Conservation (phyloP, 1,140 invertebrate genomes). For the Helicoverpa zea region DNA sequence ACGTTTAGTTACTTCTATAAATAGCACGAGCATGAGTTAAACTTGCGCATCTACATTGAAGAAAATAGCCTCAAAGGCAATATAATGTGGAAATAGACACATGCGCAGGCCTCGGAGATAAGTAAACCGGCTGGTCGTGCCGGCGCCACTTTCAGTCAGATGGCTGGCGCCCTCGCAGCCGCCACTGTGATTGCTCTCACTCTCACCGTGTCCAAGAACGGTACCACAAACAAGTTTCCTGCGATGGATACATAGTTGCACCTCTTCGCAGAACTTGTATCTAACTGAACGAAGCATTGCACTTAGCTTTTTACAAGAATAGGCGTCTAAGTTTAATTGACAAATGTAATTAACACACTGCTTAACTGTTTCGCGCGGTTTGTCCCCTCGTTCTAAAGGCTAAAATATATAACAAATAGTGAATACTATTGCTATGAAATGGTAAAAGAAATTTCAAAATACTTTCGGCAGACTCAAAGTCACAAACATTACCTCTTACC, state of each 20-base stretch:
- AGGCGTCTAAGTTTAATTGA: neutral
- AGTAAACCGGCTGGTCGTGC: conserved; percentile 27
- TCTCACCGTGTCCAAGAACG: conserved; percentile 53
- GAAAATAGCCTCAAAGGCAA: conserved; percentile 16
- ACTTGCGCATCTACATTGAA: conserved; percentile 16
- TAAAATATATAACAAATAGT: too few species aligned
- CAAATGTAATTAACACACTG: neutral
- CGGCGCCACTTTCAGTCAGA: conserved; percentile 48
- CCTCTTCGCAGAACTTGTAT: neutral
- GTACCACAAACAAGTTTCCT: conserved; percentile 66
- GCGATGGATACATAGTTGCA: conserved; percentile 50
- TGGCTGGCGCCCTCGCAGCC: conserved; percentile 31
- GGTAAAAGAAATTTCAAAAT: too few species aligned
- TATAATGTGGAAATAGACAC: conserved; percentile 24
- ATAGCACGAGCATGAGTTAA: neutral
- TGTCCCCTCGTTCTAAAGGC: neutral
- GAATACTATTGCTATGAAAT: too few species aligned
- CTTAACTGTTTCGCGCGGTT: neutral
- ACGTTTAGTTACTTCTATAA: neutral
- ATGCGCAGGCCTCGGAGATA: neutral
- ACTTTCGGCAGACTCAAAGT: too few species aligned
- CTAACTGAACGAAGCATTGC: neutral
- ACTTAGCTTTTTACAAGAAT: neutral
- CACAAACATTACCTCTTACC: too few species aligned
- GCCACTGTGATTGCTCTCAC: conserved; percentile 51